A percentile compares a stretch with the other conserved stretches of the same genome.
Conservation (phyloP, 1,140 invertebrate genomes). For the Hirudo medicinalis region DNA sequence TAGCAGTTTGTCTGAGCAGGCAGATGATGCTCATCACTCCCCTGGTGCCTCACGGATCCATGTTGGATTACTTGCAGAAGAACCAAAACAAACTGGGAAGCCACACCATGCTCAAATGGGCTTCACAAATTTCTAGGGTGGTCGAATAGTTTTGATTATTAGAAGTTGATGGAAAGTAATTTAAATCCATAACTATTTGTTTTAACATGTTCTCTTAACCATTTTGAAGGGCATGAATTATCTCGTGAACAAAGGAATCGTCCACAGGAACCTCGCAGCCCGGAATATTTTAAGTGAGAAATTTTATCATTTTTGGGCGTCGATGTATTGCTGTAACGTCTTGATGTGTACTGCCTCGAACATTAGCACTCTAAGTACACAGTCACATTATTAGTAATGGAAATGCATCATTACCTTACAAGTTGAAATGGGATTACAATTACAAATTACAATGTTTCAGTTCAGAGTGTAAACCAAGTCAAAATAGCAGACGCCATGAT, state of each 20-base stretch:
- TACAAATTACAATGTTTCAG: too few species aligned
- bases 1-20: constrained; percentile 92
- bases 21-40: constrained; percentile 92
- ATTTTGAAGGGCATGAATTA: constrained; percentile 64
- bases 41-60: constrained; percentile 85
- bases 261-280: constrained; percentile 82
- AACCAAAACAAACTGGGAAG: constrained; percentile 70
- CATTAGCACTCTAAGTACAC: too few species aligned
- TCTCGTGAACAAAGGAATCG: constrained; percentile 73
- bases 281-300: constrained; percentile 61
- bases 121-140: constrained; percentile 85
- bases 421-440: too few species aligned
- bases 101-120: constrained; percentile 89
- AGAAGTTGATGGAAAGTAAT: too few species aligned
- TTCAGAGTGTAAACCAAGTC: too few species aligned
- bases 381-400: too few species aligned
- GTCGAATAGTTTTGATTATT: too few species aligned
- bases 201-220: too few species aligned
- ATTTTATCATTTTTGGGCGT: too few species aligned
- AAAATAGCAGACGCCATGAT: too few species aligned
- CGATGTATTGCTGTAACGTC: neutral
- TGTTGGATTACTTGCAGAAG: constrained; percentile 83
- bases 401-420: too few species aligned
- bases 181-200: too few species aligned
- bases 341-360: neutral